Base-by-base conservation (phyloP, 2,888 invertebrate genomes). In the Ctenicera cuprea region DNA sequence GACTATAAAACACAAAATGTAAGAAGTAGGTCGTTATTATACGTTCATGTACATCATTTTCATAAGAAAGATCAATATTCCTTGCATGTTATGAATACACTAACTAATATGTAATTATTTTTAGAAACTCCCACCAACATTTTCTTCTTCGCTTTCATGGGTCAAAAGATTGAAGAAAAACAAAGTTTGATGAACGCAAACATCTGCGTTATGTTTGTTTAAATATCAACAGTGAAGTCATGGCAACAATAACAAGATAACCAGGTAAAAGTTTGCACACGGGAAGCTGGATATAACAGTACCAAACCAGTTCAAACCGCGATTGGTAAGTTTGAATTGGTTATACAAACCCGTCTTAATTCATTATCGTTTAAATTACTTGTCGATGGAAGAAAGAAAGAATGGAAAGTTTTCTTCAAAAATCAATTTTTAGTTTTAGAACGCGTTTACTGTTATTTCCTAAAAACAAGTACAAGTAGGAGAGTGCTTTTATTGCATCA, bases 261-360 rank as follows among this genome's bases (percentile, higher is more conserved):
- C 5, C 59, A 14, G 59, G 59, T 59, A 59, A 59, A 59, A 38
- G 54, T 50, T 22, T 57, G 33, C 57, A 57, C n/a, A 54, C 8
- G 59, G 18, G 22, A 59, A 59, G 37, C 59, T 59, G 59, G 59
- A 59, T 38, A 38, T 18, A 59, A 59, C 59, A 59, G 59, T 59
- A n/a, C 37, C 18, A 20, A 59, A 59, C 59, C 59, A 59, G 59
- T 59, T 59, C 12, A 18, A 59, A 59, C 59, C 59, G 59, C 18
- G 59, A 38, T 18, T 11, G 9, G 38, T 38, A 37, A 7, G 57
- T 38, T 57, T 30, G 54, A 54, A 20, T 54, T 54, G 30, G 37
- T 38, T 59, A 38, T 38, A 38, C 38, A 38, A 20, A 37, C 12
- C 12, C n/a, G 18, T 18, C 18, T 48, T 48, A 48, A 48, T 48